phyloP scores from a whole-genome alignment of 92 coral and sea anemone genomes.

The Desmophyllum pertusum region DNA sequence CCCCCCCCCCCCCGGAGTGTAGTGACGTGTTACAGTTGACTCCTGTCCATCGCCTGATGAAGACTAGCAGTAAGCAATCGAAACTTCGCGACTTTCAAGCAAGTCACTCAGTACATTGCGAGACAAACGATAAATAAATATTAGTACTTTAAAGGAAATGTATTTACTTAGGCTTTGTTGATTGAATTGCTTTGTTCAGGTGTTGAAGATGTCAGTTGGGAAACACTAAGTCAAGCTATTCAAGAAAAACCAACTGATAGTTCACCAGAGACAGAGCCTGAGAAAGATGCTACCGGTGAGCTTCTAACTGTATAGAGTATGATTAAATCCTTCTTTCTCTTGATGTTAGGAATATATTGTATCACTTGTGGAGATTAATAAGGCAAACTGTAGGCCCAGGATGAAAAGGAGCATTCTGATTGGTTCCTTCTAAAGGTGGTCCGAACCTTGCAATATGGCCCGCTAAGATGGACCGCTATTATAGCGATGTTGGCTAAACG shows the following conservation, averaged over 20 bases:
- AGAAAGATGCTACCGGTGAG: constrained; percentile 17
- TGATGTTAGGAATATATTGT: too few species aligned
- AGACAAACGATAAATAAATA: too few species aligned
- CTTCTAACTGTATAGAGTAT: not conserved
- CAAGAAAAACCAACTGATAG: not conserved
- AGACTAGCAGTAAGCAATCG: too few species aligned
- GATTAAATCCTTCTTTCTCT: not conserved
- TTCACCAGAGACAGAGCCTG: not conserved
- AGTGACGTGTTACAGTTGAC: too few species aligned
- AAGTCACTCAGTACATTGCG: too few species aligned
- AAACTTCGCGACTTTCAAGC: too few species aligned
- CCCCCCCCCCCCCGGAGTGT: too few species aligned
- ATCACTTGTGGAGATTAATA: not conserved
- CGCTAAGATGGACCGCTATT: not conserved
- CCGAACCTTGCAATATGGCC: too few species aligned
- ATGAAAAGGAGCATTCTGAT: too few species aligned
- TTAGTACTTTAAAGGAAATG: not conserved
- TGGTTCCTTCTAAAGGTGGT: not conserved
- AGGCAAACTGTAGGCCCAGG: not conserved
- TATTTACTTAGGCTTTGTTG: not conserved
- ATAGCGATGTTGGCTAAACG: too few species aligned
- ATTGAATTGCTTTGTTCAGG: not conserved
- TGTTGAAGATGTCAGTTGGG: constrained; percentile 27
- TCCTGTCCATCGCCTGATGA: too few species aligned
- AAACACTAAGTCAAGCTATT: not conserved